These are phyloP conservation scores for Steatornis caripensis DNA, from an alignment of 2,113 vertebrate species.

Conservation along the genomic window DNA sequence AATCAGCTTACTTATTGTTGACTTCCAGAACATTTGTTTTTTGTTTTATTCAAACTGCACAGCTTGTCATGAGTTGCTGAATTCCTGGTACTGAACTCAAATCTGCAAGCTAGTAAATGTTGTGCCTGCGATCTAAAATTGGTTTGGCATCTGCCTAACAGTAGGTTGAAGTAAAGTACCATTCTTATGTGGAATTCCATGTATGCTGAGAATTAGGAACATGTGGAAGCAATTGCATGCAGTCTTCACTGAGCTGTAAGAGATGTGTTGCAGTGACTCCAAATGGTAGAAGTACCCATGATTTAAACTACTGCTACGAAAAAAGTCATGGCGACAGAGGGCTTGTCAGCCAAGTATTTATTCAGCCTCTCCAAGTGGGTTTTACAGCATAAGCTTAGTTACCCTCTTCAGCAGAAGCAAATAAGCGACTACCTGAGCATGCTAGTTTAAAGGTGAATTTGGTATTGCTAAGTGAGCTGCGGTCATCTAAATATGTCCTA, in stretches of 20 bases:
- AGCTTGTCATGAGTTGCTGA: background rate
- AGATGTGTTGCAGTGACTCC: background rate
- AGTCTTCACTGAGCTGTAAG: background rate
- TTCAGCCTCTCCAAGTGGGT: background rate
- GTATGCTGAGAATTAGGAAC: background rate
- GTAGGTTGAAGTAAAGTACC: background rate
- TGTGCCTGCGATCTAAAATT: background rate
- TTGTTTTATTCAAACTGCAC: background rate
- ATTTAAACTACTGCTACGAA: background rate
- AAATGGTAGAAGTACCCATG: background rate
- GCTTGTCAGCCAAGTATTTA: background rate
- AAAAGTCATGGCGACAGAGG: background rate
- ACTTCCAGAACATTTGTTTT: background rate
- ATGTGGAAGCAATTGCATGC: background rate
- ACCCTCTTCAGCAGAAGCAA: background rate
- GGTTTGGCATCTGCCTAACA: background rate
- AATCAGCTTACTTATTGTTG: background rate
- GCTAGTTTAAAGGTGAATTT: background rate
- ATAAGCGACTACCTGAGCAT: background rate
- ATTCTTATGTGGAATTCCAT: background rate
- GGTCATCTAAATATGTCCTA: background rate
- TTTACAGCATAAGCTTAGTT: background rate
- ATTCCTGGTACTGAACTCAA: background rate
- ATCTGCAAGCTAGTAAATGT: rapidly evolving
- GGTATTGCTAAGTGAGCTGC: background rate